Conservation (phyloP, 1,140 invertebrate species). For the Acromyrmex echinatior region DNA sequence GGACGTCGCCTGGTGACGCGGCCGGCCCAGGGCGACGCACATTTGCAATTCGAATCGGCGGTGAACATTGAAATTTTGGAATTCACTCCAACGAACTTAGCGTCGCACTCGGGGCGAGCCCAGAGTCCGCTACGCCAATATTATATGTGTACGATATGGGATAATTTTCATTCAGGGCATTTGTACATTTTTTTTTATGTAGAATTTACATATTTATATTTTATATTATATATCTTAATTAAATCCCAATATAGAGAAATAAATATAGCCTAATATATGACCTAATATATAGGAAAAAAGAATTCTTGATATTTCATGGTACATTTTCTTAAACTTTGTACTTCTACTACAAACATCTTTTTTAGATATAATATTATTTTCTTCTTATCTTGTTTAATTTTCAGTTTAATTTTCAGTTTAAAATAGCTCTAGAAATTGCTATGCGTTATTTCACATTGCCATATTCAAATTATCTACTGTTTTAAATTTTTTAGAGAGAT, state of each 20-base stretch:
- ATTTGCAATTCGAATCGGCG: conserved; percentile 83
- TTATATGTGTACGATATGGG: conserved; percentile 6
- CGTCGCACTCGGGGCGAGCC: conserved; percentile 26
- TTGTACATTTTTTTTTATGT: neutral
- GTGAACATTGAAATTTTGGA: conserved; percentile 81
- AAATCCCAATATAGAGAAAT: neutral
- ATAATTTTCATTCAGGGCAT: conserved; percentile 34
- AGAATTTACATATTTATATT: neutral
- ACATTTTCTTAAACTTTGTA: neutral
- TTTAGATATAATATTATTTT: neutral
- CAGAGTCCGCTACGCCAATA: neutral
- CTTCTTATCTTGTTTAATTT: neutral
- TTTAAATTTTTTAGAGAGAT: neutral
- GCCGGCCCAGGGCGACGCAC: conserved; percentile 45
- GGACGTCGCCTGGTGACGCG: conserved; percentile 40
- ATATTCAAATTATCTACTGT: neutral
- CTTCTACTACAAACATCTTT: neutral
- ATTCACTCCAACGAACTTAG: conserved; percentile 72
- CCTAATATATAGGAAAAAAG: neutral
- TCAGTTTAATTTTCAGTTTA: neutral
- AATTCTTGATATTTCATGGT: neutral
- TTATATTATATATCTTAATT: neutral
- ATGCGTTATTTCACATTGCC: neutral
- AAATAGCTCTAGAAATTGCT: neutral
- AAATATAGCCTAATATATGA: neutral